Conservation (phyloP, 2,888 invertebrate genomes). For the Aphodius sticticus region DNA sequence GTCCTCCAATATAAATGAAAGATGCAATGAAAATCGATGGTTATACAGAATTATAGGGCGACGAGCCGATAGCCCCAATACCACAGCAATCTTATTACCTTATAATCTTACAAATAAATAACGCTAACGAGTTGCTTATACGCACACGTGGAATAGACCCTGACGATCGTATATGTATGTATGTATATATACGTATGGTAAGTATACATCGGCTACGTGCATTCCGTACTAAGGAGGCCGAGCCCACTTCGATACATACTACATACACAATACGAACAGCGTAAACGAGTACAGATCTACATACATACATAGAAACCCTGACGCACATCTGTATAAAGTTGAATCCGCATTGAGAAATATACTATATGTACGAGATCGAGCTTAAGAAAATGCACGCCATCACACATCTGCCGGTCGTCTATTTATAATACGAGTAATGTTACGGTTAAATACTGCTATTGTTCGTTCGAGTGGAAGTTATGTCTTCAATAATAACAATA, state of each 20-base stretch:
- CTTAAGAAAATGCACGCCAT: constrained; percentile 4
- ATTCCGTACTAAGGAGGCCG: background rate
- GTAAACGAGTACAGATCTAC: background rate
- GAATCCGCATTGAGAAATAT: background rate
- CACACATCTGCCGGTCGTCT: background rate
- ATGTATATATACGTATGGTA: background rate
- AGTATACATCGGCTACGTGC: background rate
- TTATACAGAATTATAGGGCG: background rate
- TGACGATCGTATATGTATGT: background rate
- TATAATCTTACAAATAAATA: background rate
- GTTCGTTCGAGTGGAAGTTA: background rate
- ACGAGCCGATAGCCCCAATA: background rate
- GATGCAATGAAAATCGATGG: background rate
- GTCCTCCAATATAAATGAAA: background rate
- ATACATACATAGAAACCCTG: background rate
- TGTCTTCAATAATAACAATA: background rate
- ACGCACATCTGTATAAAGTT: constrained; percentile 4
- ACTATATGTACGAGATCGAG: background rate
- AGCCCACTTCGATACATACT: background rate
- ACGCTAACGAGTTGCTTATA: constrained; percentile 4
- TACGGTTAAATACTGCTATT: constrained; percentile 4
- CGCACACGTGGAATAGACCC: background rate
- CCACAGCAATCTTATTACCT: background rate
- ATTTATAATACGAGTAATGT: background rate
- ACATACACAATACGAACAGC: background rate